phyloP scores from a whole-genome alignment of 2,113 vertebrate genomes.

The Haplochromis burtoni region DNA sequence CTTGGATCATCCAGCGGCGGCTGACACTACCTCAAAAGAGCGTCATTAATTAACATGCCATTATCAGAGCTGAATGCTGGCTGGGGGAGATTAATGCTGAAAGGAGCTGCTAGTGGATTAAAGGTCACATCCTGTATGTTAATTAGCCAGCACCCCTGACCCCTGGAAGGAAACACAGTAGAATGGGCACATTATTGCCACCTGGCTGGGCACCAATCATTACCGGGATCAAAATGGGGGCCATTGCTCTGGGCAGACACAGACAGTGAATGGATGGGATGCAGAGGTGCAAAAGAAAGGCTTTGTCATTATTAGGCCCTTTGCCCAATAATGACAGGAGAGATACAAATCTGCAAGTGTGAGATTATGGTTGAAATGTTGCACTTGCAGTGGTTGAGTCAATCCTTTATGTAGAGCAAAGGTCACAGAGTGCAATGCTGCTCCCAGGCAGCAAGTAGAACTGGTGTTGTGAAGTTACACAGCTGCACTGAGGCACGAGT shows the following conservation, averaged over 20 bases:
- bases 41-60: constrained; percentile 71
- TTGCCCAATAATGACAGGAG: background rate
- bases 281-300: background rate
- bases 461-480: background rate
- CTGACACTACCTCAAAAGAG: constrained; percentile 46
- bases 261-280: background rate
- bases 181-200: constrained; percentile 72
- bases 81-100: constrained; percentile 66
- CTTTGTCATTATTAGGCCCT: background rate
- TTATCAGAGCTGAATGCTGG: constrained; percentile 63
- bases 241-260: background rate
- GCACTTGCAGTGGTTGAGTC: background rate
- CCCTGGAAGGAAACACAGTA: constrained; percentile 67
- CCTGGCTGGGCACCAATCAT: constrained; percentile 62
- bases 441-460: background rate
- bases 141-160: constrained; percentile 69
- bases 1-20: background rate
- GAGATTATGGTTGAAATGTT: background rate
- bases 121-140: constrained; percentile 78
- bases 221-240: constrained; percentile 25
- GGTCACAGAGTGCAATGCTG: background rate
- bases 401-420: background rate
- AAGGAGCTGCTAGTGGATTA: constrained; percentile 61
- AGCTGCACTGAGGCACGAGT: background rate
- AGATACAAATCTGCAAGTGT: background rate